phyloP scores from a whole-genome alignment of 2,113 vertebrate species.

The Sylvilagus bachmani region DNA sequence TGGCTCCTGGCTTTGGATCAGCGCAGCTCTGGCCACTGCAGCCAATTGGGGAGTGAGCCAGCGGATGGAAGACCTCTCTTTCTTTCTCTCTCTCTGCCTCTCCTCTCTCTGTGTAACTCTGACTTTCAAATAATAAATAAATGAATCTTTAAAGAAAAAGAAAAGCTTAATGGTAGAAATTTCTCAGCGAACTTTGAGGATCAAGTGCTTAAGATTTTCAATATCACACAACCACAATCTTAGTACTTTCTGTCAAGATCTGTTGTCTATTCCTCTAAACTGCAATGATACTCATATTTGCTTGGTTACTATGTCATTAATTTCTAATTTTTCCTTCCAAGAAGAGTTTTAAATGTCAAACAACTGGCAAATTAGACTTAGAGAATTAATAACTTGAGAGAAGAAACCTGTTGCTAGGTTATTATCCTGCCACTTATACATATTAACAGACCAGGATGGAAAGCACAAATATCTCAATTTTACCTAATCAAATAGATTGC shows the following conservation, averaged over 20 bases:
- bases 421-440: neutral
- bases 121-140: too few relatives aligned
- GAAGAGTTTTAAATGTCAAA: constrained; percentile 73
- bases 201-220: neutral
- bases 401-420: constrained; percentile 46
- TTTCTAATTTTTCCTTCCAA: constrained; percentile 77
- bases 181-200: constrained; percentile 14
- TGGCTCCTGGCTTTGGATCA: too few relatives aligned
- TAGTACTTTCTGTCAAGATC: constrained; percentile 21
- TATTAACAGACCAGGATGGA: neutral
- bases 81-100: too few relatives aligned
- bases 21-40: too few relatives aligned
- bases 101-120: too few relatives aligned
- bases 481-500: neutral
- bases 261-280: constrained; percentile 36
- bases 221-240: neutral
- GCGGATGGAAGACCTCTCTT: too few relatives aligned
- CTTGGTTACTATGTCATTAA: constrained; percentile 55
- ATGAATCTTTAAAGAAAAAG: too few relatives aligned
- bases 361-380: constrained; percentile 62
- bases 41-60: too few relatives aligned
- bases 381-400: constrained; percentile 58
- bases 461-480: neutral
- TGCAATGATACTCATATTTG: constrained; percentile 33
- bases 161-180: neutral